phyloP scores from a whole-genome alignment of 2,888 invertebrate genomes.

The Choreutis nemorana region DNA sequence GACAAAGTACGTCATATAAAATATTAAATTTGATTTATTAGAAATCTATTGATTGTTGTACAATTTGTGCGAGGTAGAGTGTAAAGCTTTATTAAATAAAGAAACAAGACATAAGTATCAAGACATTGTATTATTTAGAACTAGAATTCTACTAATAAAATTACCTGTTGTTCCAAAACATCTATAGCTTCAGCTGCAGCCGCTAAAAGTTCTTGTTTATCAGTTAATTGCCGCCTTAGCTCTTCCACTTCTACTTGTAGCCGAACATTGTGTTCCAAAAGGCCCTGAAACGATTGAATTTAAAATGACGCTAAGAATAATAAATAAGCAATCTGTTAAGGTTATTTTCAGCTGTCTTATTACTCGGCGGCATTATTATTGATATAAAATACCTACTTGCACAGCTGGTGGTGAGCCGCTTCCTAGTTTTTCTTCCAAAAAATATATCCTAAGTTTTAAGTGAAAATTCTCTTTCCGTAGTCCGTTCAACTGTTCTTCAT shows the following conservation, averaged over 20 bases:
- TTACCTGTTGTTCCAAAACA: slow-evolving; percentile 70
- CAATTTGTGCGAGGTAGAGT: too few species aligned
- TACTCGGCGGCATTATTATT: too few species aligned
- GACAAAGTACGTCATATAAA: too few species aligned
- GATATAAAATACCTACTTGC: slow-evolving; percentile 71
- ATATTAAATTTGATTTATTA: too few species aligned
- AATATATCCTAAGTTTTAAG: slow-evolving; percentile 88
- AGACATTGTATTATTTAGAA: background rate
- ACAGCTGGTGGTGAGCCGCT: slow-evolving; percentile 69
- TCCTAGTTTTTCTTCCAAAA: slow-evolving; percentile 85
- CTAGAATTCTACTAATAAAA: background rate
- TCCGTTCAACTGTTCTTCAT: slow-evolving; percentile 84
- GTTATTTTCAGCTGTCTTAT: too few species aligned
- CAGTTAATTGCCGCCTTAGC: slow-evolving; percentile 76
- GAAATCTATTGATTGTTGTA: too few species aligned
- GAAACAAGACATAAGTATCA: background rate
- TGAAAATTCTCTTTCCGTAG: slow-evolving; percentile 93
- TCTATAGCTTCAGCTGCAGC: slow-evolving; percentile 87
- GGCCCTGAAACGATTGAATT: slow-evolving; percentile 42
- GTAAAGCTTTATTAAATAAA: slow-evolving; percentile 1
- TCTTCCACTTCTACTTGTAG: slow-evolving; percentile 79
- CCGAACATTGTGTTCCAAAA: slow-evolving; percentile 54
- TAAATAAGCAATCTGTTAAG: too few species aligned
- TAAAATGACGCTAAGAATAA: too few species aligned
- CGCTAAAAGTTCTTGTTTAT: slow-evolving; percentile 84